These are phyloP conservation scores for Neosilurus mollespiculum DNA, from an alignment of 2,797 vertebrate species.

Conservation along the genomic window DNA sequence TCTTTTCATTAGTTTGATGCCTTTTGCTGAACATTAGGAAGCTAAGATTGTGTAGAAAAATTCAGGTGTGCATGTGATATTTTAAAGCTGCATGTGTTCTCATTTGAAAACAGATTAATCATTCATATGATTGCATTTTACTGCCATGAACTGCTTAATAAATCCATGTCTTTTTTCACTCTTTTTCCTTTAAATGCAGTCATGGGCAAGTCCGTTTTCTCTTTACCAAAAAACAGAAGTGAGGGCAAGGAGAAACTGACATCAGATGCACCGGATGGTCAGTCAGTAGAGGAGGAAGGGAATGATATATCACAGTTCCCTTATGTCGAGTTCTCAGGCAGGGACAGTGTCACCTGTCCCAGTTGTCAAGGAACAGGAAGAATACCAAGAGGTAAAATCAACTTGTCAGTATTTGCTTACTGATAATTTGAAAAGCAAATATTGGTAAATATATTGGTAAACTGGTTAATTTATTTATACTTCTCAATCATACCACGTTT, in stretches of 20 bases:
- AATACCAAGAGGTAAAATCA: conserved; percentile 85
- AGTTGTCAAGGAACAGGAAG: conserved; percentile 95
- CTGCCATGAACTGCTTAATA: not conserved
- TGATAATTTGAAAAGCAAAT: not conserved
- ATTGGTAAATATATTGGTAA: no score
- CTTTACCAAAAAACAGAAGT: conserved; percentile 76
- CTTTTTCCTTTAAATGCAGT: conserved; percentile 53
- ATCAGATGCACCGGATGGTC: conserved; percentile 66
- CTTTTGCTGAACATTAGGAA: not conserved
- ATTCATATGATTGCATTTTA: not conserved
- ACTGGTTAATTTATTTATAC: not conserved
- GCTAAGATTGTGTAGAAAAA: not conserved
- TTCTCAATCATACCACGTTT: not conserved
- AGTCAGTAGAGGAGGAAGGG: conserved; percentile 67
- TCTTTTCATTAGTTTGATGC: not conserved
- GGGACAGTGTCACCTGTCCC: conserved; percentile 94
- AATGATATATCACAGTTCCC: conserved; percentile 93
- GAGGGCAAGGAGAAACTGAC: conserved; percentile 72
- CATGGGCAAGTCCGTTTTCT: conserved; percentile 91
- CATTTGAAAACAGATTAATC: not conserved
- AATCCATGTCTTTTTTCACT: not conserved
- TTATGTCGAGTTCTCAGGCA: conserved; percentile 92
- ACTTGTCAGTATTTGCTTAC: not conserved
- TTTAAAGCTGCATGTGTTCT: not conserved
- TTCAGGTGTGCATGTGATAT: not conserved